Base-by-base conservation (phyloP, 2,797 vertebrate species). In the Limosa lapponica region DNA sequence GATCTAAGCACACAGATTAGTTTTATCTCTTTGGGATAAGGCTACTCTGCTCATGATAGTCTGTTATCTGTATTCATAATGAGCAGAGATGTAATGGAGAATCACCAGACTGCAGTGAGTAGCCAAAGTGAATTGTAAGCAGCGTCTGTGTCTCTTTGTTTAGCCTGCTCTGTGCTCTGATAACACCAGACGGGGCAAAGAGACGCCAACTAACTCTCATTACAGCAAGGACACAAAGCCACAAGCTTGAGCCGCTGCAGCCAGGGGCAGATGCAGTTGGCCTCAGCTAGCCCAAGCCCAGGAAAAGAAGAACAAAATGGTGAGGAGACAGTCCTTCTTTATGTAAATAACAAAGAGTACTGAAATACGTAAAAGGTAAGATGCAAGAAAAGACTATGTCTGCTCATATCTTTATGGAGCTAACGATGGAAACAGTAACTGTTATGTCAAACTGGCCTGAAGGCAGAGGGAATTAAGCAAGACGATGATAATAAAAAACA, bases 61-160 rank as follows among this genome's bases (percentile, higher is more conserved):
- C 61, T 79, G 71, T 91, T 97, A 96, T 96, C 94, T 90, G 82
- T 36, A 20, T 51, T 89, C 61, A 57, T 96, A 96, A 97, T 77
- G 94, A 95, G 89, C 93, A 57, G 82, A 88, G 95, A 90, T 90
- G 87, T 55, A 51, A 94, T 72, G 80, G 77, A 94, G 87, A 96
- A 73, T 59, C 82, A 72, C 82, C 82, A 74, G 90, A 32, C 85
- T 80, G 90, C 92, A 94, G 90, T 52, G 75, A 95, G 91, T 2
- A 86, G 89, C 65, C 74, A 32, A 59, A 91, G 80, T 12, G 91
- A 95, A 91, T 90, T 34, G 5, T 51, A 61, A 95, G 52, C 94
- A 93, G 85, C 0, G 11, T 20, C 84, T 90, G 82, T n/a, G 55
- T 51, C 61, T 86, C 78, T 93, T 48, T 86, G 51, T 90, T 93